Evolutionary conservation across 2,888 invertebrate genomes (phyloP).

Genomic region (Malthinus flaveolus): DNA sequence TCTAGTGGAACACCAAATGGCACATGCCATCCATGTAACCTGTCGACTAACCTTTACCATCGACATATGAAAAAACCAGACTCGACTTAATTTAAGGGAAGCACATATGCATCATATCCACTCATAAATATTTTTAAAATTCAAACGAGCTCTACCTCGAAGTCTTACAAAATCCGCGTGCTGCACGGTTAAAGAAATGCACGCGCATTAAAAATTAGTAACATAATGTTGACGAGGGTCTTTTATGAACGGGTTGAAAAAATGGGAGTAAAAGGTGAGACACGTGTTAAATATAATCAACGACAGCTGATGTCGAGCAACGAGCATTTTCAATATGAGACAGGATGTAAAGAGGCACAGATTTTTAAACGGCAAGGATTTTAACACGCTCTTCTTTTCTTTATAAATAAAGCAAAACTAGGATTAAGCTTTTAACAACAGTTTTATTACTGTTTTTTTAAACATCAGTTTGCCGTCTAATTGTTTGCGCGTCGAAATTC

Average conservation of each 20-base stretch:
- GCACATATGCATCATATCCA: conserved; percentile 11
- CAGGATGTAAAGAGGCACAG: conserved; percentile 32
- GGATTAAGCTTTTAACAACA: not conserved
- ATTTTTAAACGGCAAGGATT: conserved; percentile 13
- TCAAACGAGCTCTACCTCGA: not conserved
- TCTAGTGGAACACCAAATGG: conserved; percentile 30
- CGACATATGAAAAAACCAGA: conserved; percentile 5
- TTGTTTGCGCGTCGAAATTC: no score
- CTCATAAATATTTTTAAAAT: not conserved
- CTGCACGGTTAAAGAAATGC: no score
- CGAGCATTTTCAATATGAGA: conserved; percentile 26
- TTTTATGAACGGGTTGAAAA: no score
- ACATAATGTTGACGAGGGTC: no score
- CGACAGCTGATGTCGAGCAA: conserved; percentile 29
- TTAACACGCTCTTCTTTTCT: conserved; percentile 12
- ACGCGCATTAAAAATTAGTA: no score
- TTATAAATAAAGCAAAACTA: conserved; percentile 7
- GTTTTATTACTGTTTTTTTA: no score
- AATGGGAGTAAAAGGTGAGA: conserved; percentile 5
- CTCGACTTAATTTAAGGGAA: conserved; percentile 8
- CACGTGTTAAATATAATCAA: conserved; percentile 31
- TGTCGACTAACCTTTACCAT: conserved; percentile 24
- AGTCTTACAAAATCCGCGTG: no score
- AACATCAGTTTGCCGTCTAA: no score
- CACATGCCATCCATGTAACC: conserved; percentile 34